Evolutionary conservation across 2,888 invertebrate genomes (phyloP), one percentile per base, ranked within the genome.

Genomic region (Candidula unifasciata): DNA sequence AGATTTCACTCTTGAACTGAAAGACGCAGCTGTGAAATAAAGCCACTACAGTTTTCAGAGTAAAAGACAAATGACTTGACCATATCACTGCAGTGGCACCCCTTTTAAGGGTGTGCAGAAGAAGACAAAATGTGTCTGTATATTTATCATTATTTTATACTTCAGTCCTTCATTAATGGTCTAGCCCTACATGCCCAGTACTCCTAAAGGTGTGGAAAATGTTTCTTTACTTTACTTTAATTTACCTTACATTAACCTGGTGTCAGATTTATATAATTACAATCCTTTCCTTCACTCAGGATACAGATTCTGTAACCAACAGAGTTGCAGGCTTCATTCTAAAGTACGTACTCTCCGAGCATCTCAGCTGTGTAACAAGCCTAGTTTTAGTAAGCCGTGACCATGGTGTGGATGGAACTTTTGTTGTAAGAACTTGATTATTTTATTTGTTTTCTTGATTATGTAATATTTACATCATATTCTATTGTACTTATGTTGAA

Each of bases 301-400:
- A 37, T 27, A 91, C 90, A 85, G 93, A 93, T 80, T 93, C 93
- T 24, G 93, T 93, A 54, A 93, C 93, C 30, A 93, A 93, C 85
- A 88, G 94, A 52, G 94, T 93, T 60, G 93, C 93, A 30, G 93
- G 93, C 6, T 93, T 93, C 88, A 89, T 92, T 64, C 92, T 93
- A 87, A 92, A 92, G 86, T 91, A 90, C 88, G 91, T 93, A 83
- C 90, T 94, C 86, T 90, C 91, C 64, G 92, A 92, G 80, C 93
- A 94, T 88, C 89, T 87, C 52, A 92, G 92, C 82, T 92, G 92
- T 88, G 93, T 94, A 10, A 93, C 93, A 57, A 92, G 92, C 84
- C 87, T 94, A 78, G 92, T 92, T n/a, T 89, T 93, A 27, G 89
- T 93, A 13, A 91, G 90, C 21, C 87, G 89, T 60, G 90, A 91